Percentiles rank a stretch among this genome's conserved stretches.
phyloP scores from a whole-genome alignment of 2,888 invertebrate species.

The Harpalus rufipes region DNA sequence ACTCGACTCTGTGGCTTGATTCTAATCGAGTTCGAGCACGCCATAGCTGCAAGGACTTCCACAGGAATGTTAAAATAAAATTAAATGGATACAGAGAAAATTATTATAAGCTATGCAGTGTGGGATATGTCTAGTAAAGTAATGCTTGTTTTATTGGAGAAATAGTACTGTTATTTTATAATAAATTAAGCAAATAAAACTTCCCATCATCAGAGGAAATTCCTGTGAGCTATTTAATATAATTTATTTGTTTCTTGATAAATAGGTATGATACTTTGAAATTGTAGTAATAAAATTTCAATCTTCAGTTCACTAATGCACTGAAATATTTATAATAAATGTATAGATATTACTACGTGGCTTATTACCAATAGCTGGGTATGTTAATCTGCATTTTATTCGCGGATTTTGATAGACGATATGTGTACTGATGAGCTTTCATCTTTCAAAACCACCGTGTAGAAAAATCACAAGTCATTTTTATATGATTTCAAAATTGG shows the following conservation, averaged over 20 bases:
- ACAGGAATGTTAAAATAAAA: background rate
- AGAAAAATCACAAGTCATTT: too few species aligned
- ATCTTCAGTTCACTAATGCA: too few species aligned
- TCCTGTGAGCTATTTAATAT: background rate
- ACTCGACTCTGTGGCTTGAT: conserved; percentile 22
- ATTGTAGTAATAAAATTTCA: background rate
- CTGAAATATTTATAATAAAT: too few species aligned
- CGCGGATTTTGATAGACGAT: too few species aligned
- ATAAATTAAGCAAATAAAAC: background rate
- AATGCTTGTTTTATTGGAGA: background rate
- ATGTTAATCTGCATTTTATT: too few species aligned
- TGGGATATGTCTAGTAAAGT: background rate
- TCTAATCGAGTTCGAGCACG: conserved; percentile 19
- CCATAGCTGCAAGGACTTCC: background rate
- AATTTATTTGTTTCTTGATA: background rate
- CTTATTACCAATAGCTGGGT: too few species aligned
- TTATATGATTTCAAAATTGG: too few species aligned
- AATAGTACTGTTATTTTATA: background rate
- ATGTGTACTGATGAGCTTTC: too few species aligned
- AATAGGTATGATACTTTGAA: background rate
- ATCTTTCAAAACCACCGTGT: too few species aligned
- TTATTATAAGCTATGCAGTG: background rate
- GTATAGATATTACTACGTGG: too few species aligned
- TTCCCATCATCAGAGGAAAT: background rate
- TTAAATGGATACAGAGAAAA: background rate